Evolutionary conservation across 1,140 invertebrate genomes (phyloP), one percentile per base, ranked within the genome.

Genomic region (Heterodera carotae): DNA sequence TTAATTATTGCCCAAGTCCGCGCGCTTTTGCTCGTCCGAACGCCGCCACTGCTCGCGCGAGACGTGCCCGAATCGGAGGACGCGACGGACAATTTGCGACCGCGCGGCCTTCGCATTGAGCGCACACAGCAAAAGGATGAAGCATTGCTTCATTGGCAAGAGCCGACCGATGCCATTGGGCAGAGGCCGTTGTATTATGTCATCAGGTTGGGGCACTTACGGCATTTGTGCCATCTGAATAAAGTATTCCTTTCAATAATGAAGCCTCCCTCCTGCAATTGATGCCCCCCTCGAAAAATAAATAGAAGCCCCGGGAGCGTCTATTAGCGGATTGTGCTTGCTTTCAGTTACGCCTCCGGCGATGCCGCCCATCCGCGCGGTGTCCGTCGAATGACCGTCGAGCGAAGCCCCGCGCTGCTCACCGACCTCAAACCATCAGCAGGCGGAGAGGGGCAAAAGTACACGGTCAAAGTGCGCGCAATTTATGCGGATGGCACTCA

Each of bases 321-420:
- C n/a, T n/a, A n/a, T n/a, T n/a, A n/a, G n/a, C n/a, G n/a, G n/a
- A n/a, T n/a, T n/a, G n/a, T n/a, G n/a, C n/a, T n/a, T n/a, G n/a
- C 43, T 15, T 71, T 70, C 69, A 71, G 56, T 72, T 72, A 29
- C 39, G 69, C 29, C 33, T 62, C 64, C n/a, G n/a, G n/a, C n/a
- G n/a, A n/a, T 34, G 48, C 22, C 25, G 64, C 43, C 34, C 34
- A 56, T 18, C 56, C 33, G 27, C 22, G n/a, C 8, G 29, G 39
- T 29, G 59, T 74, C 25, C 56, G 59, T 29, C 59, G 64, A 31
- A 56, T 74, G 25, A 74, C 36, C 39, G 53, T 64, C n/a, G 53
- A 74, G 64, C 71, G 25, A 18, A 59, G 56, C 29, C 71, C 71
- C 39, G 71, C 71, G 36, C 59, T 74, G 34, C 34, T 74, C 36